Evolutionary conservation across 2,888 invertebrate genomes (phyloP), one percentile per base, ranked within the genome.

Genomic region (Oxystoma pomonae): DNA sequence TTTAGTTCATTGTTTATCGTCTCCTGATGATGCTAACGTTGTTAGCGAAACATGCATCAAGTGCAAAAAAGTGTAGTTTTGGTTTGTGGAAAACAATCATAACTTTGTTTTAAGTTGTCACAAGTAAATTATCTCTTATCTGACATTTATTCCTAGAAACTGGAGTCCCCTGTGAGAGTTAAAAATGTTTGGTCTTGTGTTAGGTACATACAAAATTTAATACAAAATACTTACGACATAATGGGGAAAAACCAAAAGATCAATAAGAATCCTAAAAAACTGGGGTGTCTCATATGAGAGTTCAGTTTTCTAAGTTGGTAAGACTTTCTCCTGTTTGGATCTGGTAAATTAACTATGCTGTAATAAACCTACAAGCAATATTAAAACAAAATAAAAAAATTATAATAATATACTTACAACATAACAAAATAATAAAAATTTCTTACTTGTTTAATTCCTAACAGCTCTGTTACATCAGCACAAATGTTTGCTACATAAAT

Each of bases 261-360:
- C 1, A 83, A 69, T 0, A 82, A 73, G 62, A 87, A 82, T 3
- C 84, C 86, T 52, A 81, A 77, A 68, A 87, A 87, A 63, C 87
- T 87, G 1, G 87, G 87, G 80, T 87, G 87, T 55, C 87, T 82
- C 74, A 87, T 83, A 68, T 87, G 86, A 0, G 78, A 71, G 66
- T 84, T 84, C 20, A 86, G 79, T 67, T 82, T 78, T 58, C 81
- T 80, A 58, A 86, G 73, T 63, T 84, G 83, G 16, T 68, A 71
- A 0, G 86, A 85, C 75, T 87, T 87, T 65, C 82, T 81, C 0
- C 75, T 70, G 65, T 83, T 78, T 0, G 87, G 86, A 51, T 81
- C 80, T 7, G 82, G 81, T 65, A 83, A 80, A 17, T 80, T 79
- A 56, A 82, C 81, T 18, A 86, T 70, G 69, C 82, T 82, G 65